Conservation (phyloP, 2,113 vertebrate genomes). For the Galemys pyrenaicus region DNA sequence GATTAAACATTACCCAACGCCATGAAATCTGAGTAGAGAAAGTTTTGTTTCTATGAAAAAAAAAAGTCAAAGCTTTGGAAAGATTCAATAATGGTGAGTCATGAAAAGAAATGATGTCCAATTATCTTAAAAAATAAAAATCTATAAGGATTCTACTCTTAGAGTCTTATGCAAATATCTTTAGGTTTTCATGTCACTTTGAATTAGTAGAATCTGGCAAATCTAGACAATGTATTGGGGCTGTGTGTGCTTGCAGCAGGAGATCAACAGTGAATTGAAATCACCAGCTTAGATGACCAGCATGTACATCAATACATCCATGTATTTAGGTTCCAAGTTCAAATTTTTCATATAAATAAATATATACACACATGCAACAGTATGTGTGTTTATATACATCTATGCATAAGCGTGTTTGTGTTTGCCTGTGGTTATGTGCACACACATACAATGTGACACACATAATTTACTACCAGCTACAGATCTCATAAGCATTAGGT, state of each 20-base stretch:
- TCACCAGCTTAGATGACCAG: neutral
- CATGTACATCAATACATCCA: neutral
- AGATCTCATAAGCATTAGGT: neutral
- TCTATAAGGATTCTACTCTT: neutral
- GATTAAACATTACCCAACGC: neutral
- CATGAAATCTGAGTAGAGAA: neutral
- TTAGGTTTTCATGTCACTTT: neutral
- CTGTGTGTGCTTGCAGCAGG: neutral
- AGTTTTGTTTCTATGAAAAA: neutral
- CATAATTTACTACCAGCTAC: neutral
- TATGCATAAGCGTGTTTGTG: neutral
- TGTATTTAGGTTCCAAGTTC: neutral
- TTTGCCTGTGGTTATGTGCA: too few species aligned
- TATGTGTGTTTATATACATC: accelerated
- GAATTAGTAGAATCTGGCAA: neutral
- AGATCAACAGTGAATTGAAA: neutral
- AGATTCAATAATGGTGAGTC: neutral
- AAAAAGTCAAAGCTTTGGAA: neutral
- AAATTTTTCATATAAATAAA: neutral
- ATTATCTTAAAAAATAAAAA: too few species aligned
- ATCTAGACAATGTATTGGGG: too few species aligned
- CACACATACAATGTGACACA: neutral
- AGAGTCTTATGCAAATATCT: neutral
- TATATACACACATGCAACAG: neutral
- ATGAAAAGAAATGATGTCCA: neutral